Conservation (phyloP, 2,888 invertebrate genomes). For the Phanerotoma sp. region DNA sequence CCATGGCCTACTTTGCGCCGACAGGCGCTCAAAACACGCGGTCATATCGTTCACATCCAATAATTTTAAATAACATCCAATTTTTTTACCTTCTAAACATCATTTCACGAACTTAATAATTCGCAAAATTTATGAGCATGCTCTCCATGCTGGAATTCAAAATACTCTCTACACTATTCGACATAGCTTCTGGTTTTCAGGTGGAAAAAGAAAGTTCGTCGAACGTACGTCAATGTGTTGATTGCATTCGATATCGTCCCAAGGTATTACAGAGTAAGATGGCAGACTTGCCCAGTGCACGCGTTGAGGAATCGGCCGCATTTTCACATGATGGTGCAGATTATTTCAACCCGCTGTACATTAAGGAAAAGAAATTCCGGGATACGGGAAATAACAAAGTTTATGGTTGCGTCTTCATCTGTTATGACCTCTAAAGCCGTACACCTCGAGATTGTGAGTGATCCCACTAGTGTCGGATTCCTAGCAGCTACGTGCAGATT, state of each 20-base stretch:
- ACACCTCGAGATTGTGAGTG: conserved; percentile 23
- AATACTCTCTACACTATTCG: conserved; percentile 20
- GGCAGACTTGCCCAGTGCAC: conserved; percentile 17
- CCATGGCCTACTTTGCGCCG: conserved; percentile 18
- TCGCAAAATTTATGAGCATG: conserved; percentile 15
- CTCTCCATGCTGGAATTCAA: conserved; percentile 20
- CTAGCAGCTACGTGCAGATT: conserved; percentile 24
- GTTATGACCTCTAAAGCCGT: conserved; percentile 24
- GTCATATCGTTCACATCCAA: conserved; percentile 7
- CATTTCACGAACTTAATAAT: conserved; percentile 24
- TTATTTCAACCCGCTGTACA: conserved; percentile 17
- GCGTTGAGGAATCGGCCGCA: conserved; percentile 13
- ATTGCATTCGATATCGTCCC: conserved; percentile 17
- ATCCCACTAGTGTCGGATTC: conserved; percentile 25
- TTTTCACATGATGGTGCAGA: conserved; percentile 24
- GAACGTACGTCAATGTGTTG: conserved; percentile 16
- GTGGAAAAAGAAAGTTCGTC: conserved; percentile 19
- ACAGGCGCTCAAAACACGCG: conserved; percentile 19
- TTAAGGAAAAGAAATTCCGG: conserved; percentile 20
- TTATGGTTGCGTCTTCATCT: conserved; percentile 23
- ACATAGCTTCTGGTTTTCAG: conserved; percentile 16
- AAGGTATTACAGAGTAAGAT: conserved; percentile 8
- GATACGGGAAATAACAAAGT: conserved; percentile 10
- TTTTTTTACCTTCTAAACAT: conserved; percentile 23
- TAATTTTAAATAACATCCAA: conserved; percentile 21